These are phyloP conservation scores for Teleogryllus oceanicus DNA, from an alignment of 2,888 invertebrate species.

Conservation along the genomic window DNA sequence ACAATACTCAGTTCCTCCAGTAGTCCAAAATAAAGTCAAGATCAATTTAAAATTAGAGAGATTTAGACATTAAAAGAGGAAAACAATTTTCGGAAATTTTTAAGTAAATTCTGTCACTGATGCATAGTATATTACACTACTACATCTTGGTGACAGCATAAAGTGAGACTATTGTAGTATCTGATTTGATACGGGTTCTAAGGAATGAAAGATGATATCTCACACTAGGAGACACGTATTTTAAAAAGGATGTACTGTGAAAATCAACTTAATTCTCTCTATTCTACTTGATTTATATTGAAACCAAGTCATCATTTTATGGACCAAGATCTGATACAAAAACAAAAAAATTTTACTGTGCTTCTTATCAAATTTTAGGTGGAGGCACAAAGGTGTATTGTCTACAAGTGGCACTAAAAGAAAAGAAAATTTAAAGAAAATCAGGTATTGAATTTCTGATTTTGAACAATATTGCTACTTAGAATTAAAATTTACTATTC, in stretches of 20 bases:
- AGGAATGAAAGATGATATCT: background rate
- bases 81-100: background rate
- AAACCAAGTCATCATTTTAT: background rate
- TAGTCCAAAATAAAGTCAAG: background rate
- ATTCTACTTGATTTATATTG: background rate
- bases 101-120: background rate
- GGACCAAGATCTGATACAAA: background rate
- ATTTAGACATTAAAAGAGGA: background rate
- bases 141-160: background rate
- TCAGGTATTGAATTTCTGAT: background rate
- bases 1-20: conserved; percentile 9
- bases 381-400: background rate
- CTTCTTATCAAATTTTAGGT: background rate
- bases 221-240: background rate
- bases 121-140: background rate
- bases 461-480: background rate
- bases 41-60: background rate
- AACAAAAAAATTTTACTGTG: background rate
- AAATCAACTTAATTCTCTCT: background rate
- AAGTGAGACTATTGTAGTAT: background rate
- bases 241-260: background rate
- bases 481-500: background rate
- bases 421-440: background rate
- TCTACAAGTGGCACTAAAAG: background rate
- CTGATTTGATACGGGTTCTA: background rate